Base-by-base conservation (phyloP, 2,888 invertebrate genomes). In the Marronus borbonicus region DNA sequence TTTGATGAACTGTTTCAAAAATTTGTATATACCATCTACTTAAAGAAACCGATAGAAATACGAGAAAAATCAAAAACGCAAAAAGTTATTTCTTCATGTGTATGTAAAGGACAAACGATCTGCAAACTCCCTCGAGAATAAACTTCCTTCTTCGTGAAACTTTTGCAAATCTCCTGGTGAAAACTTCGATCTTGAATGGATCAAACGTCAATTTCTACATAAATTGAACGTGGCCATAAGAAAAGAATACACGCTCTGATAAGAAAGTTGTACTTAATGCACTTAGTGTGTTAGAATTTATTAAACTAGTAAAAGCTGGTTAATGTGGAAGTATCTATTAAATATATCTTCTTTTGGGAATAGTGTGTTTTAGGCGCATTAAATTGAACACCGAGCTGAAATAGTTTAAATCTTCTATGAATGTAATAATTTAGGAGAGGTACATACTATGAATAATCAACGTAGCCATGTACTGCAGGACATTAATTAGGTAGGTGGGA, bases 61-160 rank as follows among this genome's bases (percentile, higher is more conserved):
- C 60, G 20, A 60, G 58, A 36, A 72, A 72, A 72, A 52, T 74
- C 24, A 39, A 24, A 74, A 44, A 60, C 44, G 24, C 20, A 28
- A 12, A 44, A 62, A 72, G 24, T 74, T 70, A 44, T 39, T 60
- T 20, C 44, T 24, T 60, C 24, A 49, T 60, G 72, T 74, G 50
- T 72, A 78, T 58, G 65, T 72, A 78, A 78, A 74, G 55, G 39
- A 72, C 50, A 24, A 72, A 55, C 77, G 74, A 55, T 44, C 72
- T 44, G 31, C 44, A 20, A 66, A 78, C 60, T 50, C 74, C 36
- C 77, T 20, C 2, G 70, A 60, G 77, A 62, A 70, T 62, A 31
- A 31, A 62, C 66, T 58, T 65, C 52, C 39, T 74, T 74, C 31
- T n/a, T 50, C 12, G 28, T 52, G 64, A 52, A 62, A 76, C 36